Conservation (phyloP, 2,888 invertebrate species). For the Synergus gifuensis region DNA sequence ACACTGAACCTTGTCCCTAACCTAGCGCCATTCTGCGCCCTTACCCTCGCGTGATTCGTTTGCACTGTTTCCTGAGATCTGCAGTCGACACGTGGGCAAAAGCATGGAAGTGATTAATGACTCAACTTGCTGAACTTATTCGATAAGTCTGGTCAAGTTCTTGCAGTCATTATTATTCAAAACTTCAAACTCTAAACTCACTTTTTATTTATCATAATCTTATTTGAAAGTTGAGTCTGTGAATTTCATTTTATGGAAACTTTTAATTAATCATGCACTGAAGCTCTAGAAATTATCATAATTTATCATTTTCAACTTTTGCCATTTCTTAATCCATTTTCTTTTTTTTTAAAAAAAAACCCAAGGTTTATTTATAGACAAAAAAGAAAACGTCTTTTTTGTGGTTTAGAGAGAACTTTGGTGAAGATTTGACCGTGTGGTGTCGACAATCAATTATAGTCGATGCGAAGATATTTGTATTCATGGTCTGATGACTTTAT, state of each 20-base stretch:
- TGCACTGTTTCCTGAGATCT: constrained; percentile 52
- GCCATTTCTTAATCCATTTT: too few species aligned
- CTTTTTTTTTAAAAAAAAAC: too few species aligned
- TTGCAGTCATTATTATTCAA: neutral
- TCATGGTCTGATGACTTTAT: constrained; percentile 5
- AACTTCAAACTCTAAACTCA: neutral
- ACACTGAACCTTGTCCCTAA: constrained; percentile 57
- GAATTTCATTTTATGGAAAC: too few species aligned
- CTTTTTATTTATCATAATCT: constrained; percentile 35
- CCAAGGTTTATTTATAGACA: too few species aligned
- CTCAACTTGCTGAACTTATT: constrained; percentile 48
- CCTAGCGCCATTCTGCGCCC: constrained; percentile 54
- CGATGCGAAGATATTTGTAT: constrained; percentile 29
- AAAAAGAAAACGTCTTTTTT: too few species aligned
- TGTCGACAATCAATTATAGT: neutral
- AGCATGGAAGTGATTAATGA: constrained; percentile 52
- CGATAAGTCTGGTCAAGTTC: constrained; percentile 52
- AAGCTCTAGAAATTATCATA: too few species aligned
- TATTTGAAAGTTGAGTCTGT: neutral
- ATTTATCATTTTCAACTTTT: too few species aligned
- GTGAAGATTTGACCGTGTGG: too few species aligned
- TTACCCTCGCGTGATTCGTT: constrained; percentile 57
- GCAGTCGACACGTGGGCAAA: constrained; percentile 53
- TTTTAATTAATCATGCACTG: too few species aligned
- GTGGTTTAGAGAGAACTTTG: too few species aligned